A percentile compares a stretch with the other conserved stretches of the same genome.
Conservation (phyloP, 2,797 vertebrate species). For the Rhabdomys pumilio region DNA sequence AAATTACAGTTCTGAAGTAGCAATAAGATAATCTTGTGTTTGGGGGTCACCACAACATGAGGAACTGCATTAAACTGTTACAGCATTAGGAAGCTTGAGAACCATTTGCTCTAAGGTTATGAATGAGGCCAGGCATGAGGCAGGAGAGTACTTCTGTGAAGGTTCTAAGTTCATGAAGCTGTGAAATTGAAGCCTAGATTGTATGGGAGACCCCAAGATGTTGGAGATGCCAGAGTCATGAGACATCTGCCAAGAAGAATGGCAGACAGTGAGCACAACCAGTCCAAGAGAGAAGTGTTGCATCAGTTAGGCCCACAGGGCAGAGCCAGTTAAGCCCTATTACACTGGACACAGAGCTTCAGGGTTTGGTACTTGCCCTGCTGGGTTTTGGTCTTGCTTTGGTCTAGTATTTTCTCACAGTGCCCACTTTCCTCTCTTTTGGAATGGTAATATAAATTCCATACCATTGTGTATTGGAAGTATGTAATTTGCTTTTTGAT, state of each 20-base stretch:
- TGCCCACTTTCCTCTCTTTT: not conserved
- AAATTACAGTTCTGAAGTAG: not conserved
- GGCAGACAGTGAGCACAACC: not conserved
- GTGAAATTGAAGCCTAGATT: not conserved
- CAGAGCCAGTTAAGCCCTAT: not conserved
- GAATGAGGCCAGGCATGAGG: not conserved
- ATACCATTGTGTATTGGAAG: not conserved
- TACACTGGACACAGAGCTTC: too few species aligned
- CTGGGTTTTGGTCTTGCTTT: not conserved
- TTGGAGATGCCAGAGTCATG: not conserved
- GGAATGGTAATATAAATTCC: not conserved
- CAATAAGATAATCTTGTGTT: not conserved
- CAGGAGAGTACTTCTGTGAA: not conserved
- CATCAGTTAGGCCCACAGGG: too few species aligned
- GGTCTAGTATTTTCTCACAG: not conserved
- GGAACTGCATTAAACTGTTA: not conserved
- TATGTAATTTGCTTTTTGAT: not conserved
- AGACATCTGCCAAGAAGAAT: not conserved
- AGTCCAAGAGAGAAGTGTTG: not conserved
- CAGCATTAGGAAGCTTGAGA: not conserved
- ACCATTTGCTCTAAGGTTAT: not conserved
- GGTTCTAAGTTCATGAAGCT: not conserved
- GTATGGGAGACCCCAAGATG: not conserved
- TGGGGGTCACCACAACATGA: not conserved
- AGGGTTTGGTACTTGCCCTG: not conserved